These are phyloP conservation scores for Myodes glareolus DNA, from an alignment of 2,113 vertebrate species.

Conservation along the genomic window DNA sequence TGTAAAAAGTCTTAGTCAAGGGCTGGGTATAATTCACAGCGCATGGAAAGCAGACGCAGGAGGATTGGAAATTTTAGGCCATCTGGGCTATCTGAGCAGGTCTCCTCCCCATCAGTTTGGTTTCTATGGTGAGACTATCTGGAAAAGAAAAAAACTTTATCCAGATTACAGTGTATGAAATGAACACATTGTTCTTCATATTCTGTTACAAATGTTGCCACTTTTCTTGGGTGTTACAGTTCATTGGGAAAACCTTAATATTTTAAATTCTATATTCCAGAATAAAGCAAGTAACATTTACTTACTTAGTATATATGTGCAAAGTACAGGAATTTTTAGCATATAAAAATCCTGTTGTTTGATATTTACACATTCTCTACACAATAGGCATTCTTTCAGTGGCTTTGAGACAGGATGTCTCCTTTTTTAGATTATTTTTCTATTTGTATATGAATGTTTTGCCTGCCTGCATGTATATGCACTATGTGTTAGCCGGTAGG, in stretches of 20 bases:
- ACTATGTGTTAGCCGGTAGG: not conserved
- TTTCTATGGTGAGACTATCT: not conserved
- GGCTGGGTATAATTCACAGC: too few species aligned
- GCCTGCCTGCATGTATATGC: not conserved
- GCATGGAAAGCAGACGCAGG: not conserved
- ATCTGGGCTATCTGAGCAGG: not conserved
- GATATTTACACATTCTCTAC: not conserved
- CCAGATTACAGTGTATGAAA: not conserved
- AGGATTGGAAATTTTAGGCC: not conserved
- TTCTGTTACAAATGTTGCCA: not conserved
- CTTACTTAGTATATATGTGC: not conserved
- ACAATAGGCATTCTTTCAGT: not conserved
- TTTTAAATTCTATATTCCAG: not conserved
- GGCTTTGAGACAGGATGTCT: not conserved
- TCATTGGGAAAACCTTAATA: constrained; percentile 13
- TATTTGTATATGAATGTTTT: not conserved
- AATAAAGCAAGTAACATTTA: not conserved
- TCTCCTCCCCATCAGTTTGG: not conserved
- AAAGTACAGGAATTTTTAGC: not conserved
- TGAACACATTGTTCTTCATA: not conserved
- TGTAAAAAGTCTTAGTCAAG: not conserved
- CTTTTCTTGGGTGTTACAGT: not conserved
- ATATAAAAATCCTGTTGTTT: constrained; percentile 2
- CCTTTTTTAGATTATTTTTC: not conserved
- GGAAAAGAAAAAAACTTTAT: not conserved